These are phyloP conservation scores for Muscicapa adusta DNA, from an alignment of 2,113 vertebrate species.

Conservation along the genomic window DNA sequence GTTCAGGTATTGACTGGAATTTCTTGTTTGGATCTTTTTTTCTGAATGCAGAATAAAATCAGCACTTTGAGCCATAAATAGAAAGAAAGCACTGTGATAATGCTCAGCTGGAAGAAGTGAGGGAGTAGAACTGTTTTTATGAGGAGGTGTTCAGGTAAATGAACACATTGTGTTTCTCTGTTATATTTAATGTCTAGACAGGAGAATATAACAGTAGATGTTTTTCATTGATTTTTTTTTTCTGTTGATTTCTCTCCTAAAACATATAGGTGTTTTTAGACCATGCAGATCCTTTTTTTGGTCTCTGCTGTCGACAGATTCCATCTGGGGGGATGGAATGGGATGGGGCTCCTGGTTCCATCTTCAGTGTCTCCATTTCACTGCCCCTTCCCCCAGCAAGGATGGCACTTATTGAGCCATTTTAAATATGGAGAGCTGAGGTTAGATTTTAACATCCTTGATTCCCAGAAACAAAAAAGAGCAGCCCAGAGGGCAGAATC, in stretches of 20 bases:
- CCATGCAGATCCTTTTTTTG: background rate
- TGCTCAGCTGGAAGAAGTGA: background rate
- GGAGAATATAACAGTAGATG: background rate
- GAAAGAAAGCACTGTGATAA: background rate
- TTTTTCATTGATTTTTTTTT: background rate
- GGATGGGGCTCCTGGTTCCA: background rate
- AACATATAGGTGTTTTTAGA: background rate
- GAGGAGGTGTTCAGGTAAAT: background rate
- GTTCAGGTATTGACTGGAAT: background rate
- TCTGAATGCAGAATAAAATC: background rate
- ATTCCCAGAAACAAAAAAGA: background rate
- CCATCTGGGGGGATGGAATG: too few species aligned
- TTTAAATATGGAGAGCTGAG: background rate
- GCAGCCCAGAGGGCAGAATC: background rate
- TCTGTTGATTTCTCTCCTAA: background rate
- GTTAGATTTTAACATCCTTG: background rate
- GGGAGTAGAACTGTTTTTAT: background rate
- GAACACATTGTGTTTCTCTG: background rate
- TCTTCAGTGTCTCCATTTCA: background rate
- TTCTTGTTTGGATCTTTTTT: background rate
- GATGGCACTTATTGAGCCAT: background rate
- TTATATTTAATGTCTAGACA: background rate
- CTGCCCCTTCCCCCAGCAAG: background rate
- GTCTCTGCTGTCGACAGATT: background rate
- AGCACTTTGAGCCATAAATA: background rate